Conservation (phyloP, 2,113 vertebrate species). For the Calyptomena viridis region DNA sequence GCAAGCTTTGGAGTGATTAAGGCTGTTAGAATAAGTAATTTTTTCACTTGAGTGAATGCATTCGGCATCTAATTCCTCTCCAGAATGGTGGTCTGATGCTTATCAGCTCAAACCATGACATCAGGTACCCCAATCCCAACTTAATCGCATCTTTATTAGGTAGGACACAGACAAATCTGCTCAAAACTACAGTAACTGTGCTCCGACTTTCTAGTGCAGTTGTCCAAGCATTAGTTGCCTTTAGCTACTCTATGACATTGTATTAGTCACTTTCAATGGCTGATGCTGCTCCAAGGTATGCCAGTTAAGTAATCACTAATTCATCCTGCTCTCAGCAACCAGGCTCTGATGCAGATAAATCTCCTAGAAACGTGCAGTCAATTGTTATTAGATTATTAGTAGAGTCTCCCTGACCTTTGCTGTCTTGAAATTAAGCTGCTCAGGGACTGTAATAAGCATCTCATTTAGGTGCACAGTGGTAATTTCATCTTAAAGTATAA, state of each 20-base stretch:
- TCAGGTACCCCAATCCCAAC: neutral
- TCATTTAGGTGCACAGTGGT: conserved; percentile 42
- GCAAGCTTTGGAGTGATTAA: neutral
- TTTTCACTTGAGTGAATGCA: neutral
- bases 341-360: neutral
- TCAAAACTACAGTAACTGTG: neutral
- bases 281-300: neutral
- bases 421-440: conserved; percentile 48
- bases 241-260: neutral
- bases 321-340: neutral
- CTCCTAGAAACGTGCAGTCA: conserved; percentile 36
- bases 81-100: neutral
- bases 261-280: neutral
- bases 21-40: neutral
- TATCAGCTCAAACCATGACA: neutral
- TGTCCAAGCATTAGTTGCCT: neutral
- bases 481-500: conserved; percentile 51
- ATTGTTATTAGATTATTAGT: conserved; percentile 53
- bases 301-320: neutral
- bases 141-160: neutral
- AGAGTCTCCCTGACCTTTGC: conserved; percentile 31
- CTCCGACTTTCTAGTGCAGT: neutral
- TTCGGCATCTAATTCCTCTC: neutral
- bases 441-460: conserved; percentile 41
- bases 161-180: neutral